phyloP scores from a whole-genome alignment of 2,113 vertebrate genomes.

The Bubo scandiacus region DNA sequence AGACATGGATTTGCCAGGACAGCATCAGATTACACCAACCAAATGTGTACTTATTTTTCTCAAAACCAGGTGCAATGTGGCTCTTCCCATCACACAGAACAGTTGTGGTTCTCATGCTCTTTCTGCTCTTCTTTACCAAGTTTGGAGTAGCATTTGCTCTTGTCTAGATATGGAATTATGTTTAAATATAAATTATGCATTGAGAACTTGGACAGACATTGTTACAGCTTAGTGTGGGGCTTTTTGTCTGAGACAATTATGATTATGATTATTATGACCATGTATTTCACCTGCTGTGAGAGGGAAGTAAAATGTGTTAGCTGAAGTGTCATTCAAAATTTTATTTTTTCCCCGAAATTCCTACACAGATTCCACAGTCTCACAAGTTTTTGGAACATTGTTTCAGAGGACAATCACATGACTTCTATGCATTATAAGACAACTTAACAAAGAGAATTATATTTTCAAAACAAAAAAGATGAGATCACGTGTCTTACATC shows the following conservation, averaged over 20 bases:
- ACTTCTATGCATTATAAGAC: background rate
- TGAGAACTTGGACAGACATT: background rate
- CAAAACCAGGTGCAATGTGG: background rate
- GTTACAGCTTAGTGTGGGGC: accelerated
- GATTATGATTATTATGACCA: background rate
- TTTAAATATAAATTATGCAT: background rate
- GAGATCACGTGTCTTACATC: background rate
- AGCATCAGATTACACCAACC: background rate
- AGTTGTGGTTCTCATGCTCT: background rate
- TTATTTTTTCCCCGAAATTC: background rate
- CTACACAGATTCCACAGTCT: background rate
- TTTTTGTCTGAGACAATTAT: background rate
- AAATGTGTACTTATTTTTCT: background rate
- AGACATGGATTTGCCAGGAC: background rate
- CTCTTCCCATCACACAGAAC: background rate
- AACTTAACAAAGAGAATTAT: background rate
- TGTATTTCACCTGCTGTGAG: background rate
- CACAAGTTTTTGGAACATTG: background rate
- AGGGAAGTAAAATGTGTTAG: background rate
- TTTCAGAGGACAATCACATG: background rate
- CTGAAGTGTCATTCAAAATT: background rate
- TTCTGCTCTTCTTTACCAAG: background rate
- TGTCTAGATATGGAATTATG: background rate
- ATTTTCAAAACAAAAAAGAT: background rate
- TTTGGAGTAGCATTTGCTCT: background rate